These are phyloP conservation scores for Melanogrammus aeglefinus DNA, from an alignment of 2,797 vertebrate genomes.

Conservation along the genomic window DNA sequence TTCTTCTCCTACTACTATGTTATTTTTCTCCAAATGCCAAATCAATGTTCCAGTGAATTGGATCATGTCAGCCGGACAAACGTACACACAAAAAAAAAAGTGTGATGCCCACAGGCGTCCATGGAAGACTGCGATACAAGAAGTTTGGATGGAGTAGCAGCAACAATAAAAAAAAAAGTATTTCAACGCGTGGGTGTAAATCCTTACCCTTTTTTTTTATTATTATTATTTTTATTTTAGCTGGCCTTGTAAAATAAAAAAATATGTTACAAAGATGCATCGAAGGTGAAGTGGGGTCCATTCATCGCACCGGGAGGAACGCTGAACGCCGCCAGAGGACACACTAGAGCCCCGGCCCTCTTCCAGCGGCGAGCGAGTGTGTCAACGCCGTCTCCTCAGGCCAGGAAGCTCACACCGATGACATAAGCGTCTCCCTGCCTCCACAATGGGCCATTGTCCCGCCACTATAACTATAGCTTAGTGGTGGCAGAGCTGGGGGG, in stretches of 20 bases:
- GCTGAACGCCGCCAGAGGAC: not conserved
- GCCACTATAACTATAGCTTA: not conserved
- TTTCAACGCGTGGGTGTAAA: not conserved
- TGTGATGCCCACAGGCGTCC: not conserved
- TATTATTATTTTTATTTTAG: not conserved
- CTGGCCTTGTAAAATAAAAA: not conserved
- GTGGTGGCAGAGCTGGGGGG: slow-evolving; percentile 25
- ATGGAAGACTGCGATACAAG: not conserved
- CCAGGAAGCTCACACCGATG: slow-evolving; percentile 42
- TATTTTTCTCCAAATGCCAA: not conserved
- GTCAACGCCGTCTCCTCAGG: slow-evolving; percentile 13
- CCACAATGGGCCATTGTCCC: slow-evolving; percentile 46
- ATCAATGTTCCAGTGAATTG: not conserved
- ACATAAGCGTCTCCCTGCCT: slow-evolving; percentile 43
- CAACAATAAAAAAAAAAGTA: not conserved
- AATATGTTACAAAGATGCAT: not conserved
- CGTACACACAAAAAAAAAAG: not conserved
- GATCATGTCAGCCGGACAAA: not conserved
- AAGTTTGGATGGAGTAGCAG: not conserved
- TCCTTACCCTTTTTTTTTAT: not conserved
- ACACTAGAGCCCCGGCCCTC: not conserved
- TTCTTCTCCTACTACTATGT: not conserved
- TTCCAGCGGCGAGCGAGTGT: not conserved
- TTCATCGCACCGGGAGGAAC: not conserved
- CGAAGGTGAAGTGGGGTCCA: not conserved